Percentiles rank a stretch among this genome's conserved stretches.
These are phyloP conservation scores for Matsumyia berberina DNA, from an alignment of 2,888 invertebrate genomes.

Conservation along the genomic window DNA sequence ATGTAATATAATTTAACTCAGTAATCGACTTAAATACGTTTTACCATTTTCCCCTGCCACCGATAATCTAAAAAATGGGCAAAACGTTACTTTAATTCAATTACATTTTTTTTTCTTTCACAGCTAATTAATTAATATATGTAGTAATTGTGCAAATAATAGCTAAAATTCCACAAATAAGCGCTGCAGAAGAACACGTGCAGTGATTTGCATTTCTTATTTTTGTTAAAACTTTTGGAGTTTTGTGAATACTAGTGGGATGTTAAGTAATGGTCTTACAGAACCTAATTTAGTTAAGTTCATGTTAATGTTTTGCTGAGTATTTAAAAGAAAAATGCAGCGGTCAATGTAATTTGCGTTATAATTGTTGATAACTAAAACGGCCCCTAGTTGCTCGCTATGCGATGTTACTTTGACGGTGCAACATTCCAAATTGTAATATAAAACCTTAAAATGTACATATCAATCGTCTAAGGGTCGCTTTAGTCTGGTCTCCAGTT, in stretches of 20 bases:
- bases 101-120: constrained; percentile 15
- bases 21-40: constrained; percentile 56
- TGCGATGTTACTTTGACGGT: too few relatives aligned
- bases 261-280: not conserved
- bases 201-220: not conserved
- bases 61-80: constrained; percentile 17
- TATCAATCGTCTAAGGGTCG: not conserved
- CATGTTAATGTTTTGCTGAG: too few relatives aligned
- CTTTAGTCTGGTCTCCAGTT: too few relatives aligned
- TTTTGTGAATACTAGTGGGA: not conserved
- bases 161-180: not conserved
- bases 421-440: too few relatives aligned
- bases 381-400: too few relatives aligned
- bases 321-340: too few relatives aligned
- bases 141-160: not conserved
- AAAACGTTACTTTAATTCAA: constrained; percentile 19
- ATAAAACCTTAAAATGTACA: too few relatives aligned
- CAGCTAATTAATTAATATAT: not conserved
- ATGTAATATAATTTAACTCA: constrained; percentile 58
- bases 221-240: not conserved
- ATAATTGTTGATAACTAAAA: too few relatives aligned
- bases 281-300: too few relatives aligned
- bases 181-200: not conserved
- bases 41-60: constrained; percentile 8
- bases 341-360: too few relatives aligned